A percentile compares a stretch with the other conserved stretches of the same genome.
Evolutionary conservation across 92 coral and sea anemone genomes (phyloP).

Genomic region (Parazoanthus atlanticus): DNA sequence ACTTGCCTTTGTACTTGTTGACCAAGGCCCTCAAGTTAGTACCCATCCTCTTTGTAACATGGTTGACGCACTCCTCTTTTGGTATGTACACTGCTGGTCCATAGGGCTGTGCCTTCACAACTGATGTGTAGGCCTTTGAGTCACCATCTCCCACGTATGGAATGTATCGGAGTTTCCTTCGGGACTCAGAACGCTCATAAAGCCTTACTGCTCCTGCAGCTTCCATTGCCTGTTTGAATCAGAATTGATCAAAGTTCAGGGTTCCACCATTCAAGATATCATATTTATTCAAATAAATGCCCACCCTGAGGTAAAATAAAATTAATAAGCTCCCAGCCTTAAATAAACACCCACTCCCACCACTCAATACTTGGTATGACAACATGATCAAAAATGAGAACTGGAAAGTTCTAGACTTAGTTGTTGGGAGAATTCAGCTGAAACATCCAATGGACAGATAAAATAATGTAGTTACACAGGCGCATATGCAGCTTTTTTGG

Average conservation of each 20-base stretch:
- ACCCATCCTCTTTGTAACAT: constrained; percentile 70
- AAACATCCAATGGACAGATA: too few species aligned
- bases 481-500: too few species aligned
- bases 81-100: constrained; percentile 67
- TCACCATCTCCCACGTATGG: constrained; percentile 68
- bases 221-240: constrained; percentile 62
- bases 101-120: constrained; percentile 53
- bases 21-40: constrained; percentile 57
- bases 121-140: constrained; percentile 47
- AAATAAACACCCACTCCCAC: too few species aligned
- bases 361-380: too few species aligned
- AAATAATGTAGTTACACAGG: too few species aligned
- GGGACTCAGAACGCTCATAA: constrained; percentile 46
- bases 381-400: too few species aligned
- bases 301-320: too few species aligned
- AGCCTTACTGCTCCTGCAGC: constrained; percentile 54
- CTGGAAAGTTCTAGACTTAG: too few species aligned
- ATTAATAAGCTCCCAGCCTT: too few species aligned
- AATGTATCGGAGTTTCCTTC: constrained; percentile 54
- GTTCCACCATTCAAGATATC: too few species aligned
- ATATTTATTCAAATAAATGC: too few species aligned
- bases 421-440: too few species aligned
- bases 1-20: constrained; percentile 40
- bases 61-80: constrained; percentile 70
- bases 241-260: background rate